Evolutionary conservation across 2,888 invertebrate species (phyloP).

Genomic region (Ophion ellenae): DNA sequence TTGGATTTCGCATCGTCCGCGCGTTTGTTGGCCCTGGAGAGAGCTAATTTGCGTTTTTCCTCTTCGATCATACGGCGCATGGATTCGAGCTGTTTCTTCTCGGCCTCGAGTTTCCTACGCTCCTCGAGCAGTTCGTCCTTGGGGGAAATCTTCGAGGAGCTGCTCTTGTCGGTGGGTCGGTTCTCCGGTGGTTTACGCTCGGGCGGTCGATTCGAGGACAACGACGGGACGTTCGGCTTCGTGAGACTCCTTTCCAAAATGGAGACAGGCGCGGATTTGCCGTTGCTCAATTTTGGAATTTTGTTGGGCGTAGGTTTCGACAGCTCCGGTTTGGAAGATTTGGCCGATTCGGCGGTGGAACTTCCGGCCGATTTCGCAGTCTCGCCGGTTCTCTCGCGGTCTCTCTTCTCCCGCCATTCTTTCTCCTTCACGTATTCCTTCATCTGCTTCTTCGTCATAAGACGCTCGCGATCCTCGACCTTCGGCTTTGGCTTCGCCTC

Average conservation of each 20-base stretch:
- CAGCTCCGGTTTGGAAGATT: constrained; percentile 59
- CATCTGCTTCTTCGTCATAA: constrained; percentile 93
- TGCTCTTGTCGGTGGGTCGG: constrained; percentile 45
- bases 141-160: constrained; percentile 66
- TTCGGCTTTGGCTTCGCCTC: constrained; percentile 84
- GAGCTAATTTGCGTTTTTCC: constrained; percentile 76
- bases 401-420: constrained; percentile 86
- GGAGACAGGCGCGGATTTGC: constrained; percentile 56
- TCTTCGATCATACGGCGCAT: constrained; percentile 80
- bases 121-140: constrained; percentile 78
- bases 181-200: constrained; percentile 53
- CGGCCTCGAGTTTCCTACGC: constrained; percentile 78
- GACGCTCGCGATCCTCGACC: constrained; percentile 87
- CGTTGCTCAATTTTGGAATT: constrained; percentile 69
- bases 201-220: constrained; percentile 33
- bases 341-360: constrained; percentile 60
- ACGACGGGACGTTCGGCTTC: constrained; percentile 53
- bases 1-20: constrained; percentile 66
- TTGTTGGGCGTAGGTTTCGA: constrained; percentile 69
- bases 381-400: constrained; percentile 70
- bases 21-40: constrained; percentile 71
- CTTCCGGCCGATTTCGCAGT: constrained; percentile 38
- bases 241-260: constrained; percentile 60
- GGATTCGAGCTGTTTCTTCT: constrained; percentile 78
- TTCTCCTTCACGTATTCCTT: constrained; percentile 90